Conservation (phyloP, 1,140 invertebrate species). For the Argopecten irradians region DNA sequence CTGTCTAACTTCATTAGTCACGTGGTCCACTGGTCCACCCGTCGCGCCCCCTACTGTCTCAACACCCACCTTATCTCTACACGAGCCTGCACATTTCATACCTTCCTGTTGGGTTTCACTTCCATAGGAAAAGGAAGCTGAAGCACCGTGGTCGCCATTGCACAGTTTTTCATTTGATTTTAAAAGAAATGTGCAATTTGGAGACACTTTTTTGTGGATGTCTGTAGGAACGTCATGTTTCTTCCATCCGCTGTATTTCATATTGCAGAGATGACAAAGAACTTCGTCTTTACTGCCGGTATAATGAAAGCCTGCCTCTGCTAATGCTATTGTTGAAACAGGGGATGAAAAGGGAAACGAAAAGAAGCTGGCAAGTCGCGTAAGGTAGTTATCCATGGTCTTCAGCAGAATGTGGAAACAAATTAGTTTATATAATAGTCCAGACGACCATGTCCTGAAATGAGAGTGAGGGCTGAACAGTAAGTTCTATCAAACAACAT, state of each 20-base stretch:
- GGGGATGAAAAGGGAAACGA: neutral
- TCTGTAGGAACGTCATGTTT: neutral
- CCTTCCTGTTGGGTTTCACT: neutral
- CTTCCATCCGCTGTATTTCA: neutral
- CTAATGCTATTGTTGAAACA: neutral
- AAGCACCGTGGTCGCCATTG: neutral
- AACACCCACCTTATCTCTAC: too few species aligned
- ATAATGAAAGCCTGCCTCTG: neutral
- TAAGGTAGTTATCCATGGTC: neutral
- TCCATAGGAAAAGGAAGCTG: neutral
- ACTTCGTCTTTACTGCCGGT: neutral
- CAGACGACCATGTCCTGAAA: too few species aligned
- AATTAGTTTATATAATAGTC: too few species aligned
- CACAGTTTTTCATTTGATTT: neutral
- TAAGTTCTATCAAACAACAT: too few species aligned
- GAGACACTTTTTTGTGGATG: neutral
- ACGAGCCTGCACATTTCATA: neutral
- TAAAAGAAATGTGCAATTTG: neutral
- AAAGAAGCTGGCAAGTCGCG: neutral
- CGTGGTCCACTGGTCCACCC: neutral
- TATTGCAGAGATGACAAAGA: neutral
- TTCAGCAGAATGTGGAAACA: too few species aligned
- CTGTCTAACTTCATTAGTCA: neutral
- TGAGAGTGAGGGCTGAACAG: too few species aligned
- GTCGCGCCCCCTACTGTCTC: neutral